Evolutionary conservation across 2,113 vertebrate genomes (phyloP).

Genomic region (Phoenicopterus ruber): DNA sequence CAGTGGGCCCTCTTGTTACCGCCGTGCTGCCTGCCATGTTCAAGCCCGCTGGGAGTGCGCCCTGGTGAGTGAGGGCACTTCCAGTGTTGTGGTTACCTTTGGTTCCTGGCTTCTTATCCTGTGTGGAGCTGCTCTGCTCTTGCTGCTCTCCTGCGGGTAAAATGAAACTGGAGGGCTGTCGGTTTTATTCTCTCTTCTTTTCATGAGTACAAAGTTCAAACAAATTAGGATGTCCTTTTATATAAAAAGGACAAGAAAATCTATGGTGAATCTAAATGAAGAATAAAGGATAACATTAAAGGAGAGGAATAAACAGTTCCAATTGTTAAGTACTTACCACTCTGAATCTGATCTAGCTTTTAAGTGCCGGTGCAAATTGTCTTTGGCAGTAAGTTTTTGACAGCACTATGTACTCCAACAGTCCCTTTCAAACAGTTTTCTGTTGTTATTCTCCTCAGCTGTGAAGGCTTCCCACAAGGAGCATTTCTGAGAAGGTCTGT

Average conservation of each 20-base stretch:
- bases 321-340: not conserved
- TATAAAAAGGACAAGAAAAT: not conserved
- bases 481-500: not conserved
- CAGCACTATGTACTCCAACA: not conserved
- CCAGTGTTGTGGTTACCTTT: not conserved
- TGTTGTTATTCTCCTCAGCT: not conserved
- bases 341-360: not conserved
- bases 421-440: not conserved
- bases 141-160: not conserved
- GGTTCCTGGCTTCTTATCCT: not conserved
- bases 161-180: not conserved
- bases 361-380: not conserved
- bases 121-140: not conserved
- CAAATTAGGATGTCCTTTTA: not conserved
- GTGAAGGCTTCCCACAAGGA: not conserved
- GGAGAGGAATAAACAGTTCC: not conserved
- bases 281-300: not conserved
- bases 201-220: not conserved
- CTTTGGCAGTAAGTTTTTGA: not conserved
- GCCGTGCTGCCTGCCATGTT: accelerated
- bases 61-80: not conserved
- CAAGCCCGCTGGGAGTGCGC: not conserved
- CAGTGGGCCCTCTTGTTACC: not conserved
- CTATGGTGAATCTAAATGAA: not conserved
- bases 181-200: not conserved